Evolutionary conservation across 2,113 vertebrate genomes (phyloP), one percentile per base, ranked within the genome.

Genomic region (Lynx canadensis): DNA sequence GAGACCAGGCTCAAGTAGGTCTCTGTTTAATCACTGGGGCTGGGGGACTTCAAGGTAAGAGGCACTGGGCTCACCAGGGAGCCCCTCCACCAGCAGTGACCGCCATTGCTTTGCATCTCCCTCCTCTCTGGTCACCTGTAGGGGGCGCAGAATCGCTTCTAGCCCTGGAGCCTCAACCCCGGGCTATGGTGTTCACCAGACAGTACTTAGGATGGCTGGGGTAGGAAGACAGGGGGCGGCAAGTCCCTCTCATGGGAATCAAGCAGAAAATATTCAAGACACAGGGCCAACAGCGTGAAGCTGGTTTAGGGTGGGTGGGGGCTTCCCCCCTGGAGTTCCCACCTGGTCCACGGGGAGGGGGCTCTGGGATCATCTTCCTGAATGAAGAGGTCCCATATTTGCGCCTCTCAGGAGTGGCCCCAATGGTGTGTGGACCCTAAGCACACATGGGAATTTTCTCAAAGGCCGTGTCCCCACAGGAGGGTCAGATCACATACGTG

Each of bases 71-170:
- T 16, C 66, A 57, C 1, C 9, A 38, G 31, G 12, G 31, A 33
- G n/a, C 8, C 71, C 50, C 65, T 50, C 18, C 13, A 14, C 63
- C 1, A 4, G 18, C 38, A 38, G 63, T 5, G 29, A 55, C 84
- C 31, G 12, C 52, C 5, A 19, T 23, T 65, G n/a, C 50, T 45
- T 21, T 19, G 0, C 1, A 19, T 36, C 10, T 14, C 19, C 21
- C 19, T 5, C 4, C 16, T 8, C 7, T n/a, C 29, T 48, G 65
- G 41, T 27, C 18, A 41, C 79, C 45, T 14, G 25, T 3, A 5
- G 45, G n/a, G 48, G 65, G 1, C 0, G 0, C 19, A 0, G 31
- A n/a, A 31, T 63, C 23, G 23, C 7, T 2, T 10, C 10, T 14
- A 50, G 36, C 1, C 36, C 80, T 31, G 27, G 38, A 60, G 36